A percentile compares a stretch with the other conserved stretches of the same genome.
Conservation (phyloP, 2,888 invertebrate genomes). For the Hypselothyrea guttata region DNA sequence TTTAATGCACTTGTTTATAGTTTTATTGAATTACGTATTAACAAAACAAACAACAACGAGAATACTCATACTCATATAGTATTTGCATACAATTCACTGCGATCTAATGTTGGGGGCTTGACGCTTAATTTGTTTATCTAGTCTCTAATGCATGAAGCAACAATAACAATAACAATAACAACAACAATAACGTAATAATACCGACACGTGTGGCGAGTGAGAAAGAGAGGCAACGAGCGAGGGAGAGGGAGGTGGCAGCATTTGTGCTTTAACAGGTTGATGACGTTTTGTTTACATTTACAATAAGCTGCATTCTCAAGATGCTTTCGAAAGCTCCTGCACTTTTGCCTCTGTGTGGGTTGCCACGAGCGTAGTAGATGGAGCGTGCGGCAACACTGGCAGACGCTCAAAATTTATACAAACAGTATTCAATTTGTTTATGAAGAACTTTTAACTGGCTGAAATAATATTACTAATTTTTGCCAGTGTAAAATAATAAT, state of each 20-base stretch:
- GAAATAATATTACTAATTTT: too few relatives aligned
- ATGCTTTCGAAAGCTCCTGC: conserved; percentile 34
- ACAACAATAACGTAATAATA: conserved; percentile 9
- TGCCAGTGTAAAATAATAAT: conserved; percentile 31
- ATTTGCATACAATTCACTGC: conserved; percentile 21
- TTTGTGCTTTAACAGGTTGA: conserved; percentile 36
- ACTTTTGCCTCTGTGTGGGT: conserved; percentile 1
- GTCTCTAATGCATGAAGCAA: conserved; percentile 35
- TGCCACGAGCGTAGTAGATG: neutral
- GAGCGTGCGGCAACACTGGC: neutral
- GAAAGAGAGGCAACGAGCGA: neutral
- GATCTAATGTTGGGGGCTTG: conserved; percentile 52
- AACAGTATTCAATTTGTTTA: too few relatives aligned
- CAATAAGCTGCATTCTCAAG: conserved; percentile 29
- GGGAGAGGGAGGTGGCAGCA: conserved; percentile 3
- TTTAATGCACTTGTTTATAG: conserved; percentile 5
- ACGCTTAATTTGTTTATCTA: conserved; percentile 59
- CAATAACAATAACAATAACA: conserved; percentile 20
- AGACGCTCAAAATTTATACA: neutral
- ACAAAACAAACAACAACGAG: conserved; percentile 16
- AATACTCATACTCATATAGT: conserved; percentile 16
- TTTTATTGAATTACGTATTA: neutral
- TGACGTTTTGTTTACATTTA: conserved; percentile 70
- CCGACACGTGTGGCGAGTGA: conserved; percentile 8
- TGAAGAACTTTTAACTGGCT: too few relatives aligned